Base-by-base conservation (phyloP, 2,888 invertebrate species). In the Chouioia cunea region DNA sequence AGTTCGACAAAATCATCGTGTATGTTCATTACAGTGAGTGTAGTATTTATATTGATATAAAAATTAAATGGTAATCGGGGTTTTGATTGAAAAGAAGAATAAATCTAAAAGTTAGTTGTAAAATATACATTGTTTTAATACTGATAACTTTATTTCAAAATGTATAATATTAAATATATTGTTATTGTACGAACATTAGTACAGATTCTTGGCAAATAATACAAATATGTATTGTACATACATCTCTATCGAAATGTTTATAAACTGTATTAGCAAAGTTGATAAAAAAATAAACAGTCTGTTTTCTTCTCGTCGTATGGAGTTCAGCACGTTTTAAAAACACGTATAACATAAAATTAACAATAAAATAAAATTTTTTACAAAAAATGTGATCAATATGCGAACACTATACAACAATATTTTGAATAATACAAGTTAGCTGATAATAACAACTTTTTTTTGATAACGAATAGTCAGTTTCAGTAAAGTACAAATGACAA, bases 221-320 rank as follows among this genome's bases (percentile, higher is more conserved):
- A 36, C 6, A 50, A 50, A 16, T 48, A 20, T 36, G 1, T 20
- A 62, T 6, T 47, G 48, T n/a, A 48, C 10, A 27, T 48, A 50
- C 22, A 48, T 50, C 50, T 27, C 59, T 15, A 48, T 53, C 16
- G 46, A 23, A 54, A 44, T 47, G 50, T 36, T 64, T 20, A 52
- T 62, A 12, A 54, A 67, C 14, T 44, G 54, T 46, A 54, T 20
- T 27, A 57, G 54, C n/a, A 60, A 52, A 58, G 43, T 43, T 36
- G 60, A 56, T 63, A 62, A 44, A 57, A 36, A 67, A 53, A 50
- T 46, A 10, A 36, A 53, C 58, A 64, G 53, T 69, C 43, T 4
- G 12, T 36, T 52, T 58, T 52, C 6, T 57, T 52, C 36, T 36
- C 36, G 16, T 18, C 18, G 48, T 62, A 22, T 4, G 63, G 58